Evolutionary conservation across 2,888 invertebrate genomes (phyloP).

Genomic region (Lycophotia porphyrea): DNA sequence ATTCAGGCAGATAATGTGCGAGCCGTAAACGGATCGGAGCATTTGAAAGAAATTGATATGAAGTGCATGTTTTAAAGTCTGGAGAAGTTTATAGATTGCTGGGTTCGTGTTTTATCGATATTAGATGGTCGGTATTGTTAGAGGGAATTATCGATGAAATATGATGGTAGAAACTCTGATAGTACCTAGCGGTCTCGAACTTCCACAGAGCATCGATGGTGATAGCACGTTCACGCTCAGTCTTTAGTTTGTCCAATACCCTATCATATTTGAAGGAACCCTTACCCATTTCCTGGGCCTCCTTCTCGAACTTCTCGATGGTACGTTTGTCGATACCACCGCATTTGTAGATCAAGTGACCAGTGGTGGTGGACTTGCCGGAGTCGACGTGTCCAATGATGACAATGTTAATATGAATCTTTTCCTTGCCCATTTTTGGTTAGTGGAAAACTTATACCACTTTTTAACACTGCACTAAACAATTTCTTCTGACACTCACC

Average conservation of each 20-base stretch:
- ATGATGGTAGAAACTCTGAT: slow-evolving; percentile 74
- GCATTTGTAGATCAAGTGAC: slow-evolving; percentile 99
- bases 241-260: slow-evolving; percentile 99
- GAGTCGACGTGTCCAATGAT: slow-evolving; percentile 99
- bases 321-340: slow-evolving; percentile 99
- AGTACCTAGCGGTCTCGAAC: slow-evolving; percentile 98
- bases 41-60: slow-evolving; percentile 75
- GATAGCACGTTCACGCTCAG: slow-evolving; percentile 99
- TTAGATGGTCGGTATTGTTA: background rate
- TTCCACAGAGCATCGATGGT: slow-evolving; percentile 99
- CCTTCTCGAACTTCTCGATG: slow-evolving; percentile 99
- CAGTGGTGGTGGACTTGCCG: slow-evolving; percentile 99
- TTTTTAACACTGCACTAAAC: slow-evolving; percentile 85
- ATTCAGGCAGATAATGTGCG: slow-evolving; percentile 73
- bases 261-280: slow-evolving; percentile 99
- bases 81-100: slow-evolving; percentile 37
- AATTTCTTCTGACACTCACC: slow-evolving; percentile 88
- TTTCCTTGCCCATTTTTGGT: slow-evolving; percentile 98
- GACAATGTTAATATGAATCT: slow-evolving; percentile 99
- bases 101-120: slow-evolving; percentile 28
- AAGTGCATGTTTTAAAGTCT: slow-evolving; percentile 54
- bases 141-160: slow-evolving; percentile 4
- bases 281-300: slow-evolving; percentile 99
- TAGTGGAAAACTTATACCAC: slow-evolving; percentile 80
- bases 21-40: slow-evolving; percentile 72